Evolutionary conservation across 2,113 vertebrate species (phyloP), one percentile per base, ranked within the genome.

Genomic region (Corythornis vintsioides): DNA sequence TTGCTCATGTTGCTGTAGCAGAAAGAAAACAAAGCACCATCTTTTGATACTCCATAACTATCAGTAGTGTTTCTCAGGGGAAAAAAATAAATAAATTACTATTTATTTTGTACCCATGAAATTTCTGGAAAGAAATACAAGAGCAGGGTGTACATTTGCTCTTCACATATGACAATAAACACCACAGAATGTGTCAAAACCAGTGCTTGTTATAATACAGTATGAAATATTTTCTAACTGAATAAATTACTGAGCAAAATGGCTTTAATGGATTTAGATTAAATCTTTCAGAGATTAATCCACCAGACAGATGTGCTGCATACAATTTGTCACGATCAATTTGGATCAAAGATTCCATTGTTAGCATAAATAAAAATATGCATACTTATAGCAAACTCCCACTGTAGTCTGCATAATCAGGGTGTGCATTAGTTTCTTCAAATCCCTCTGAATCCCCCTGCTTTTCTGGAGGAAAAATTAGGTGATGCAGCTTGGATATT

Each of bases 261-360:
- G 4, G 24, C 79, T 93, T 67, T 96, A 78, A 88, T 92, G 63
- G 88, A 86, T 91, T 94, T 94, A 91, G 95, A 94, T 93, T 92
- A 91, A 95, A 86, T 93, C 89, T 88, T 91, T 83, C 72, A 77
- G 82, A 83, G 66, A 79, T 91, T 89, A 92, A 64, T 76, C 69
- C 33, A 38, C 88, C 43, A 92, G 79, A 60, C 76, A 89, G 90
- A 91, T 90, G 77, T 84, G 47, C 88, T 91, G 89, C 89, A 83
- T 97, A 92, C 92, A 95, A 96, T 91, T 93, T 95, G 92, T 91
- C 90, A 80, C 0, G 4, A 94, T 88, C 89, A 88, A 69, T 96
- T 90, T 96, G 43, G 77, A 85, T 92, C 88, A 74, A 91, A 76
- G 73, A 69, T 77, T 92, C 52, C 53, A 43, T 43, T 89, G 60